Evolutionary conservation across 2,113 vertebrate genomes (phyloP).

Genomic region (Stigmatopora nigra): DNA sequence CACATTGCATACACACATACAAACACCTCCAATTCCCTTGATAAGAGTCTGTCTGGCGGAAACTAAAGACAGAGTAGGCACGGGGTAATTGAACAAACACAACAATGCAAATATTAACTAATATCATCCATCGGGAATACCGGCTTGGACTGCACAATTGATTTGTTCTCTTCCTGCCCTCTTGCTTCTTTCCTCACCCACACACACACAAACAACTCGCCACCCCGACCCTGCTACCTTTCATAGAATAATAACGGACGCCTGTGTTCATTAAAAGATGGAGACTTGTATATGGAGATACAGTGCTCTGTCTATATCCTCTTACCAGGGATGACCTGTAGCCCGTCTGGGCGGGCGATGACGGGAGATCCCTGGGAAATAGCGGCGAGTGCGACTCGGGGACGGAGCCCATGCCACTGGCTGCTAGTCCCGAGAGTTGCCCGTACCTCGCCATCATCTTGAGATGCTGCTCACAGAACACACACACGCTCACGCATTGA

Average conservation of each 20-base stretch:
- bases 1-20: conserved; percentile 22
- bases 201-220: conserved; percentile 25
- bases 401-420: conserved; percentile 89
- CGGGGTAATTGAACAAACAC: conserved; percentile 65
- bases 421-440: conserved; percentile 94
- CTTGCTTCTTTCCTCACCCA: conserved; percentile 28
- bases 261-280: conserved; percentile 41
- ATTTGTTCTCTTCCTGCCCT: conserved; percentile 50
- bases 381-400: conserved; percentile 86
- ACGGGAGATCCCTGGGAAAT: conserved; percentile 86
- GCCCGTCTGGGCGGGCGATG: conserved; percentile 86
- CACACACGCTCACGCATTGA: conserved; percentile 64
- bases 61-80: conserved; percentile 63
- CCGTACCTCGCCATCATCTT: conserved; percentile 92
- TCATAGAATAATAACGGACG: conserved; percentile 38
- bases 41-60: conserved; percentile 61
- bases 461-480: conserved; percentile 71
- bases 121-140: conserved; percentile 58
- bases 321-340: conserved; percentile 97
- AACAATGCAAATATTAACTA: conserved; percentile 68
- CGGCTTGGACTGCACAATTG: conserved; percentile 45
- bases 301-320: conserved; percentile 61
- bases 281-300: conserved; percentile 37
- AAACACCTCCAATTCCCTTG: conserved; percentile 54
- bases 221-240: conserved; percentile 12